Evolutionary conservation across 2,888 invertebrate genomes (phyloP).

Genomic region (Acronicta psi): DNA sequence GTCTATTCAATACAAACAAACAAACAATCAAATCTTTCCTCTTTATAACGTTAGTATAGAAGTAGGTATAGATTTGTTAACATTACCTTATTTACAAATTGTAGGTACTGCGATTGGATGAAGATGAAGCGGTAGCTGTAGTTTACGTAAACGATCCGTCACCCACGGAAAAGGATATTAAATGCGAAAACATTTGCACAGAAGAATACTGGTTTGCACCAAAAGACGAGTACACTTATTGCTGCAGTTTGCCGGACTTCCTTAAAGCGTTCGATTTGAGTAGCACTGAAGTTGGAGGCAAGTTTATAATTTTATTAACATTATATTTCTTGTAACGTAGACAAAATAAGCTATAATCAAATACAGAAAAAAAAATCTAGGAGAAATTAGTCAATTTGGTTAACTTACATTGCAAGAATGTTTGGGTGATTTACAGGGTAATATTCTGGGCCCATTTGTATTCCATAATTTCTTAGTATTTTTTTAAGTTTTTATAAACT

Average conservation of each 20-base stretch:
- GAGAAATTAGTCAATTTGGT: neutral
- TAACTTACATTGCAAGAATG: too few species aligned
- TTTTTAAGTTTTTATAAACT: too few species aligned
- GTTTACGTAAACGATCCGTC: slow-evolving; percentile 50
- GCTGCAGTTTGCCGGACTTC: slow-evolving; percentile 50
- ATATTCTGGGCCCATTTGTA: too few species aligned
- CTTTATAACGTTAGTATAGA: too few species aligned
- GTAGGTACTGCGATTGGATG: slow-evolving; percentile 40
- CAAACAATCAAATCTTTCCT: too few species aligned
- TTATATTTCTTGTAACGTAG: too few species aligned
- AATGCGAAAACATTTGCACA: slow-evolving; percentile 39
- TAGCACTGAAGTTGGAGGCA: slow-evolving; percentile 32
- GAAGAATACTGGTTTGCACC: slow-evolving; percentile 22
- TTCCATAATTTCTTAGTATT: too few species aligned
- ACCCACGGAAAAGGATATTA: slow-evolving; percentile 43
- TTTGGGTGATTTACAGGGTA: too few species aligned
- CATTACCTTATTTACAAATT: neutral
- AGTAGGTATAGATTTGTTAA: too few species aligned
- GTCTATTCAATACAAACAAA: too few species aligned
- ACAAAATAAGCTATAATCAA: too few species aligned
- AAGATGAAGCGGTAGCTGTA: slow-evolving; percentile 36
- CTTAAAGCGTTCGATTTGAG: slow-evolving; percentile 28
- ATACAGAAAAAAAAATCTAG: neutral
- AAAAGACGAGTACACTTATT: slow-evolving; percentile 42
- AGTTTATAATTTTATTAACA: slow-evolving; percentile 4